A percentile compares a stretch with the other conserved stretches of the same genome.
These are phyloP conservation scores for Tinea trinotella DNA, from an alignment of 2,888 invertebrate species.

Conservation along the genomic window DNA sequence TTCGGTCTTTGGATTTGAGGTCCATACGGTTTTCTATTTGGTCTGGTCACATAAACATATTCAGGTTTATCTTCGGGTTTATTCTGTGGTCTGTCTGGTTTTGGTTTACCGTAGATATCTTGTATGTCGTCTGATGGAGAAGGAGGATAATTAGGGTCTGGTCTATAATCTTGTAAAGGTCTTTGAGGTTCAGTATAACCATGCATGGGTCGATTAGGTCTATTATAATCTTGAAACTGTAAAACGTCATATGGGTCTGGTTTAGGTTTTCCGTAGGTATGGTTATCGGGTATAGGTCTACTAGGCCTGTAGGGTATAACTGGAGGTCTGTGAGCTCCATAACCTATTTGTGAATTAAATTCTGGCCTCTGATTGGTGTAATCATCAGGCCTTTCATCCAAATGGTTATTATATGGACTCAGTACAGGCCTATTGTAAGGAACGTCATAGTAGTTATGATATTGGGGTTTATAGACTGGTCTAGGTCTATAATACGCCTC, in stretches of 20 bases:
- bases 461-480: conserved; percentile 9
- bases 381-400: conserved; percentile 47
- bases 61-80: conserved; percentile 41
- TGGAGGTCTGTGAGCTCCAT: conserved; percentile 47
- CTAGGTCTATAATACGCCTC: conserved; percentile 24
- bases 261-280: conserved; percentile 23
- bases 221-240: conserved; percentile 41
- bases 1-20: conserved; percentile 28
- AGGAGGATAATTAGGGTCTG: conserved; percentile 35
- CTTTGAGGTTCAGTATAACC: conserved; percentile 24
- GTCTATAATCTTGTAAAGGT: conserved; percentile 30
- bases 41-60: conserved; percentile 48
- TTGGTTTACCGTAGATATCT: conserved; percentile 31
- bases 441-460: conserved; percentile 20
- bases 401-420: conserved; percentile 19
- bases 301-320: conserved; percentile 42
- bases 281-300: conserved; percentile 26
- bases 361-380: conserved; percentile 39
- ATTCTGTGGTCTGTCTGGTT: conserved; percentile 28
- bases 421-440: conserved; percentile 33
- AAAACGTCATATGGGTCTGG: conserved; percentile 45
- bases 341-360: conserved; percentile 44
- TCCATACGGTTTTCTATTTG: conserved; percentile 42
- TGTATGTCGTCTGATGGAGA: conserved; percentile 31
- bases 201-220: conserved; percentile 24